Evolutionary conservation across 2,113 vertebrate genomes (phyloP).

Genomic region (Psophia crepitans): DNA sequence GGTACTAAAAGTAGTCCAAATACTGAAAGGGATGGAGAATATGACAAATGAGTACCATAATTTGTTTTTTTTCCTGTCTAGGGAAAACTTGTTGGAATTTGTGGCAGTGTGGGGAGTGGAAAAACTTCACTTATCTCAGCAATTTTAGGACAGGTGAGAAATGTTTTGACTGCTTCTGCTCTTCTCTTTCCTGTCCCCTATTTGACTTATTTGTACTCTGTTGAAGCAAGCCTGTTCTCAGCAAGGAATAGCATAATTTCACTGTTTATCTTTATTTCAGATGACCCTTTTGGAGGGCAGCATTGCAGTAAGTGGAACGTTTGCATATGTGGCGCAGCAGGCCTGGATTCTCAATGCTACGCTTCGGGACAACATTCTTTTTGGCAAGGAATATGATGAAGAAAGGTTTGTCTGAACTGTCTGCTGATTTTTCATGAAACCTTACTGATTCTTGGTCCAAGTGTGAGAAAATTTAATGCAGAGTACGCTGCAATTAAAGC

Average conservation of each 20-base stretch:
- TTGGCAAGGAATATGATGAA: conserved; percentile 88
- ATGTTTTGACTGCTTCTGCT: background rate
- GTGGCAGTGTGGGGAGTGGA: conserved; percentile 91
- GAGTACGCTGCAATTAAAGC: background rate
- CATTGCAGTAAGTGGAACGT: conserved; percentile 81
- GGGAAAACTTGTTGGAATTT: conserved; percentile 91
- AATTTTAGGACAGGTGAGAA: conserved; percentile 89
- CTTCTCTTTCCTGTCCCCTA: background rate
- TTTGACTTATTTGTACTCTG: background rate
- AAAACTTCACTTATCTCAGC: conserved; percentile 92
- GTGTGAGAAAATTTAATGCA: background rate
- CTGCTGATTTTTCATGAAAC: background rate
- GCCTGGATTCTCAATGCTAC: conserved; percentile 93
- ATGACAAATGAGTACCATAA: background rate
- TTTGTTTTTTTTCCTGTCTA: conserved; percentile 32
- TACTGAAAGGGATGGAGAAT: background rate
- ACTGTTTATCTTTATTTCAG: conserved; percentile 60
- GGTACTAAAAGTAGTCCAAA: background rate
- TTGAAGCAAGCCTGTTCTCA: background rate
- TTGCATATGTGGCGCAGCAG: conserved; percentile 92
- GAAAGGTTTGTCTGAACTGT: conserved; percentile 79
- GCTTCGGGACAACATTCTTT: conserved; percentile 91
- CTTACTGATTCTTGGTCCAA: background rate
- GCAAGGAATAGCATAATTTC: background rate
- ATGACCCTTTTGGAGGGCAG: conserved; percentile 88